Evolutionary conservation across 2,113 vertebrate genomes (phyloP), one percentile per base, ranked within the genome.

Genomic region (Lepisosteus oculatus): DNA sequence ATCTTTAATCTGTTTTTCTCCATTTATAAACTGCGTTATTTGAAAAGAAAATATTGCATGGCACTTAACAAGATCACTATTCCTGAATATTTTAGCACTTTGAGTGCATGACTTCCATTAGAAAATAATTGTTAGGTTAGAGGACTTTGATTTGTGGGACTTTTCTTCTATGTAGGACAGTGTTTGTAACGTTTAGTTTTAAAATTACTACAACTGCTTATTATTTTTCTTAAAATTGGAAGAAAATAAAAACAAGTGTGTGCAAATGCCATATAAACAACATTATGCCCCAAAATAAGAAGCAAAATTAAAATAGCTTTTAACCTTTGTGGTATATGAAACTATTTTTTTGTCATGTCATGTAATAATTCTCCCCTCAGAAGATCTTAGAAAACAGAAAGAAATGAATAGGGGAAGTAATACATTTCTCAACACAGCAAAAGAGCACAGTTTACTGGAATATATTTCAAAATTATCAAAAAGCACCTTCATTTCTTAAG

Each of bases 401-500:
- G 79, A 85, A 87, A 85, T 90, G 89, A 90, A 84, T 77, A 77
- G 80, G 74, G 69, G 76, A 76, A 76, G 70, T 88, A 88, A 89
- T 85, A 83, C 72, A 83, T 85, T 81, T 73, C 74, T 76, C 72
- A 79, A 78, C 81, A 81, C 77, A 82, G 80, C 81, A 86, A 83
- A 67, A 70, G 82, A 67, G 79, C 75, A 67, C 78, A 72, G 71
- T 15, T 82, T 80, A 80, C 77, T 70, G 55, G 55, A 64, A 64
- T 79, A 81, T 72, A 83, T 82, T 82, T 73, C 78, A 71, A 78
- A 77, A 81, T 81, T 83, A 78, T 85, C 55, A 54, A 55, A 56
- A 55, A 51, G 47, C 47, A 6, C 47, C 47, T 51, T 51, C 5
- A 51, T 51, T 29, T 29, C 29, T 29, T 51, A 51, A 51, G 47